Evolutionary conservation across 2,888 invertebrate genomes (phyloP).

Genomic region (Drosophila neotestacea): DNA sequence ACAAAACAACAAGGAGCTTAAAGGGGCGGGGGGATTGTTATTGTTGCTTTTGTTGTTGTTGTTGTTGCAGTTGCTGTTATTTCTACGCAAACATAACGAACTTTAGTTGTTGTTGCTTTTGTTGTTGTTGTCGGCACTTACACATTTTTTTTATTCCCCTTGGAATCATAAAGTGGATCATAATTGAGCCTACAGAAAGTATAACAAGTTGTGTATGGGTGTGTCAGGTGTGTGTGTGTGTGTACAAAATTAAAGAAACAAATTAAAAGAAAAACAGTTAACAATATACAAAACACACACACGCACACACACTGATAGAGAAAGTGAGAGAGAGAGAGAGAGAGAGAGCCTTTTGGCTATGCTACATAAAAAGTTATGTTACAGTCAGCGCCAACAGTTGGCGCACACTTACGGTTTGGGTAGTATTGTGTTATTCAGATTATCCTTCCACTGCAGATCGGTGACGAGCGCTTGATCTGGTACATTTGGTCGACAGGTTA

Average conservation of each 20-base stretch:
- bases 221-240: conserved; percentile 21
- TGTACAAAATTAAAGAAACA: conserved; percentile 7
- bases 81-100: conserved; percentile 64
- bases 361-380: conserved; percentile 10
- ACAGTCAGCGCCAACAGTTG: conserved; percentile 2
- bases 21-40: conserved; percentile 11
- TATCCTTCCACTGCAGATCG: conserved; percentile 93
- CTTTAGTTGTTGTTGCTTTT: conserved; percentile 26
- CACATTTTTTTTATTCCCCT: conserved; percentile 84
- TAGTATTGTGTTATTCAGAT: conserved; percentile 89
- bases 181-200: conserved; percentile 83
- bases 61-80: conserved; percentile 43
- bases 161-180: conserved; percentile 85
- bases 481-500: conserved; percentile 92
- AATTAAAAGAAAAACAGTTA: neutral
- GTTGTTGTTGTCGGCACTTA: conserved; percentile 81
- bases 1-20: conserved; percentile 55
- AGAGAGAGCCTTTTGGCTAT: conserved; percentile 2
- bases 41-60: conserved; percentile 22
- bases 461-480: conserved; percentile 89
- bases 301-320: conserved; percentile 5
- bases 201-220: conserved; percentile 28
- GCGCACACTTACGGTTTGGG: conserved; percentile 87
- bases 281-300: conserved; percentile 4
- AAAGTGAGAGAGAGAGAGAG: neutral